Evolutionary conservation across 2,888 invertebrate species (phyloP), one percentile per base, ranked within the genome.

Genomic region (Prostheceraeus crozeri): DNA sequence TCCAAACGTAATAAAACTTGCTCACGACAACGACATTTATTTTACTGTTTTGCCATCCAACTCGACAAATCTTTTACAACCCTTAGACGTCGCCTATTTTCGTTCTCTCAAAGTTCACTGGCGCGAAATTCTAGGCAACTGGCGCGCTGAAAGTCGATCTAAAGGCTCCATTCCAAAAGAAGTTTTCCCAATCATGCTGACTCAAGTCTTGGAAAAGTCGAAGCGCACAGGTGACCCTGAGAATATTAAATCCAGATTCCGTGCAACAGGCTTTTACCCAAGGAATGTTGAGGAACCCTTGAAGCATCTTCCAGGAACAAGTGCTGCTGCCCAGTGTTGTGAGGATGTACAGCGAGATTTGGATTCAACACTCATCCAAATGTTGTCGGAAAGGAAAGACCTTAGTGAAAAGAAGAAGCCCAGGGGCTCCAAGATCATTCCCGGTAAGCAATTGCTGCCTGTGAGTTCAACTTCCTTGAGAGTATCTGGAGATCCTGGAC

Each of bases 31-130:
- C 21, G 40, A 40, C 40, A 40, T 40, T 40, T 40, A 40, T 23
- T 40, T 40, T 8, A 40, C n/a, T 19, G 40, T 4, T 19, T 40
- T 40, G 19, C 40, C 40, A 40, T 14, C 40, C n/a, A 40, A 40
- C 21, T 14, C 40, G n/a, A 40, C 40, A 40, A 40, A 40, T 23
- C n/a, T 16, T 6, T 4, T 40, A 10, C 40, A 40, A 14, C 40
- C 40, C n/a, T 40, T 40, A 40, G 40, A 40, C 40, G 40, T 40
- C 14, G 40, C 40, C n/a, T 40, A 40, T 23, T 40, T 40, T 40
- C 40, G 40, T 23, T 40, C 40, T 19, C 8, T 40, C 14, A 40
- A 40, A 40, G 40, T 40, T 40, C 21, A 40, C 21, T 40, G 40
- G 40, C n/a, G 40, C n/a, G 6, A 40, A 40, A 40, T 40, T n/a